phyloP scores from a whole-genome alignment of 2,888 invertebrate genomes.

The Cephus nigrinus region DNA sequence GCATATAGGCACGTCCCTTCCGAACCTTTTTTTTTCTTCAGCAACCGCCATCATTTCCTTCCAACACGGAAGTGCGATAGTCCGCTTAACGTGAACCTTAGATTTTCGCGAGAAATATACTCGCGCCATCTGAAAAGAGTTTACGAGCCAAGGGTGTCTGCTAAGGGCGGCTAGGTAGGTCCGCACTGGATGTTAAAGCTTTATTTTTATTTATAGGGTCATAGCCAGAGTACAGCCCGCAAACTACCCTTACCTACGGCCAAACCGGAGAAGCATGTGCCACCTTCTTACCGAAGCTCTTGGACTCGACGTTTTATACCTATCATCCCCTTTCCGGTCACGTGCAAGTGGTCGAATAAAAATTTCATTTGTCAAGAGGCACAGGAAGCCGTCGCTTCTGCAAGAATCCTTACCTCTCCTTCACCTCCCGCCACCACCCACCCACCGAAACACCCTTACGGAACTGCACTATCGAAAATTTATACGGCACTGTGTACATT shows the following conservation, averaged over 20 bases:
- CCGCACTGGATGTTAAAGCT: background rate
- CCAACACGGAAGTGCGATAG: background rate
- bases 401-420: background rate
- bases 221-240: background rate
- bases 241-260: background rate
- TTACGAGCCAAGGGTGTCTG: conserved; percentile 5
- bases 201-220: conserved; percentile 6
- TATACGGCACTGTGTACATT: background rate
- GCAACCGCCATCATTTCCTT: background rate
- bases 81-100: background rate
- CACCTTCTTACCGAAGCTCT: background rate
- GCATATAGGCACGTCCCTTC: background rate
- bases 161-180: background rate
- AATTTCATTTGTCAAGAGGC: conserved; percentile 1
- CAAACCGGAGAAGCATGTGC: background rate
- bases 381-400: background rate
- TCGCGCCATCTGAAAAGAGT: background rate
- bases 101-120: background rate
- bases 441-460: background rate
- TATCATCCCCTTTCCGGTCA: background rate
- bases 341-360: background rate
- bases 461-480: conserved; percentile 9
- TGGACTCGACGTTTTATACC: background rate
- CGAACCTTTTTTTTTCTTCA: background rate
- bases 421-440: too few relatives aligned